phyloP scores from a whole-genome alignment of 2,797 vertebrate genomes.

The Intellagama lesueurii region DNA sequence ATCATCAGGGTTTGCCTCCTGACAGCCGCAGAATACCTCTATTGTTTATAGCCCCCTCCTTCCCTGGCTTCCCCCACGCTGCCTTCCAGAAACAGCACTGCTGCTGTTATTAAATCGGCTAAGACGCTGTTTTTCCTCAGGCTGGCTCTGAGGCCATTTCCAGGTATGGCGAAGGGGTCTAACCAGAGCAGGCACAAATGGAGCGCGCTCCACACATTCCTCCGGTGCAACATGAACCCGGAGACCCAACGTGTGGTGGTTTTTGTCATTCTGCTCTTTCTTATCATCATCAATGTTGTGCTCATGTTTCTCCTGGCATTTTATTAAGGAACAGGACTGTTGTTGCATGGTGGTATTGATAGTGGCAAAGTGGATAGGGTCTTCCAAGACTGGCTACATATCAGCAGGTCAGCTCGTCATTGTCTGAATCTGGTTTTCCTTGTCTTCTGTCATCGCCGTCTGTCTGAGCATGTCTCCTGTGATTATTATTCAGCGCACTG shows the following conservation, averaged over 20 bases:
- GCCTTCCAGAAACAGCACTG: slow-evolving; percentile 43
- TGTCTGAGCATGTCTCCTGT: slow-evolving; percentile 58
- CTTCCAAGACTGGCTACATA: slow-evolving; percentile 70
- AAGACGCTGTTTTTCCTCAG: slow-evolving; percentile 25
- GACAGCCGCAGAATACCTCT: slow-evolving; percentile 59
- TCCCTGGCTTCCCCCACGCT: slow-evolving; percentile 13
- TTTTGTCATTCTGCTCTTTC: slow-evolving; percentile 94
- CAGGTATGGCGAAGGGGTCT: slow-evolving; percentile 82
- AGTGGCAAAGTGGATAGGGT: slow-evolving; percentile 60
- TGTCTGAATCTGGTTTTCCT: slow-evolving; percentile 67
- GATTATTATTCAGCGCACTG: slow-evolving; percentile 39
- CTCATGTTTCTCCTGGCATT: slow-evolving; percentile 96
- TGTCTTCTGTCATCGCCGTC: slow-evolving; percentile 68
- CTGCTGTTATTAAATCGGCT: not conserved
- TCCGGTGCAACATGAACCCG: slow-evolving; percentile 94
- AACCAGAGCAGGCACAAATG: slow-evolving; percentile 82
- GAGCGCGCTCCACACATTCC: slow-evolving; percentile 84
- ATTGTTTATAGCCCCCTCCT: slow-evolving; percentile 42
- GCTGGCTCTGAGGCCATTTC: slow-evolving; percentile 21
- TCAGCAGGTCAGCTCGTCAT: slow-evolving; percentile 76
- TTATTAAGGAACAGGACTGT: slow-evolving; percentile 79
- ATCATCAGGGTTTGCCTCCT: slow-evolving; percentile 30
- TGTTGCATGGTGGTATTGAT: slow-evolving; percentile 31
- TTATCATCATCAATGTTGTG: slow-evolving; percentile 96
- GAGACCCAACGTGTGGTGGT: slow-evolving; percentile 95